phyloP scores from a whole-genome alignment of 2,888 invertebrate species.

The Fragum whitleyi region DNA sequence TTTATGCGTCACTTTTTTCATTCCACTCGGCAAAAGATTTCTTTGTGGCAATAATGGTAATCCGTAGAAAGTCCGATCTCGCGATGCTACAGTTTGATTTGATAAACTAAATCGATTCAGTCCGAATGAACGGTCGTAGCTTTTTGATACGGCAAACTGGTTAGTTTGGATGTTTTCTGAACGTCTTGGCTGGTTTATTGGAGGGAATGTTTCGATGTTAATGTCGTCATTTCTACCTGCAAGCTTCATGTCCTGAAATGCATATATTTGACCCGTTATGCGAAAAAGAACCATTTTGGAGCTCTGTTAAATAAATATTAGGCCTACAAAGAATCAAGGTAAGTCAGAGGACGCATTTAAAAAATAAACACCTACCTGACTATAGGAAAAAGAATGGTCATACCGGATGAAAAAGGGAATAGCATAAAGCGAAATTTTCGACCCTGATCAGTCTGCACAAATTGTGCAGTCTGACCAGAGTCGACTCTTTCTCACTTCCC shows the following conservation, averaged over 20 bases:
- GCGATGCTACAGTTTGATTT: not conserved
- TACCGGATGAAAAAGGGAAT: no score
- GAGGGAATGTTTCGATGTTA: constrained; percentile 11
- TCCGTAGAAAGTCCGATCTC: not conserved
- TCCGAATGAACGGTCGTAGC: not conserved
- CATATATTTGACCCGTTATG: no score
- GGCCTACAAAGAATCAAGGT: no score
- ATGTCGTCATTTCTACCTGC: not conserved
- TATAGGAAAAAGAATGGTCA: no score
- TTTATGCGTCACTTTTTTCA: not conserved
- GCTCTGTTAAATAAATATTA: no score
- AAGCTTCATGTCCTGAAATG: not conserved
- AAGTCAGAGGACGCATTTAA: no score
- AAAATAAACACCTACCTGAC: no score
- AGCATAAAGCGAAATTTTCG: no score
- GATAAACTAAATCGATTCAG: not conserved
- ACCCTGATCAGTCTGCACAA: no score
- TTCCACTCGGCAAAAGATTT: not conserved
- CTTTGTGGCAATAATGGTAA: not conserved
- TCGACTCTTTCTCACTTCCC: no score
- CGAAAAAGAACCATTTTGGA: no score
- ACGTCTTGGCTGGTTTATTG: not conserved
- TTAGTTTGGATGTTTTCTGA: not conserved
- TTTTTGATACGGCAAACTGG: not conserved
- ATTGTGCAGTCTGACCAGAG: no score